Conservation (phyloP, 35 echinoderm and acorn worm species). For the Patiria miniata region DNA sequence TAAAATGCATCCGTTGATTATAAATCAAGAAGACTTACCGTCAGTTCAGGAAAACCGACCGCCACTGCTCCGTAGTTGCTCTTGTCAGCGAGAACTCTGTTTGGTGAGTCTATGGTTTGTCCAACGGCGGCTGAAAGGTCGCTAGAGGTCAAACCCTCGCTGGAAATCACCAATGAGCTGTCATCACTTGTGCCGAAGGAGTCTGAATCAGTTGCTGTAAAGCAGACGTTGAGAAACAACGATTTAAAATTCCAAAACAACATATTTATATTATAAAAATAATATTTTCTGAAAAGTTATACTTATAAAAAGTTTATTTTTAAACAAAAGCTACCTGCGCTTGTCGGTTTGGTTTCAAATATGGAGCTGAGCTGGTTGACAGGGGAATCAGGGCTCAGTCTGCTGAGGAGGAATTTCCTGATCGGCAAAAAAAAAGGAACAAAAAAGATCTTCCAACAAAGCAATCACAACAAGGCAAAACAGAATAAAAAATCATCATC, state of each 20-base stretch:
- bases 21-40: slow-evolving; percentile 38
- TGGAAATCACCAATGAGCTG: slow-evolving; percentile 32
- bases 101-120: slow-evolving; percentile 82
- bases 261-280: too few relatives aligned
- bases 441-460: too few relatives aligned
- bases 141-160: slow-evolving; percentile 42
- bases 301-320: too few relatives aligned
- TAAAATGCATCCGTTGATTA: too few relatives aligned
- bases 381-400: slow-evolving; percentile 50
- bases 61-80: slow-evolving; percentile 63
- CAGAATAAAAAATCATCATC: background rate
- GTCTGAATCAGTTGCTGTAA: slow-evolving; percentile 5
- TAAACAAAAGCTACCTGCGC: slow-evolving; percentile 24
- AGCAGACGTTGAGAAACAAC: too few relatives aligned
- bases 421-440: slow-evolving; percentile 9
- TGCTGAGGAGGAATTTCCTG: slow-evolving; percentile 68
- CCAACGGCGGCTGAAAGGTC: slow-evolving; percentile 52
- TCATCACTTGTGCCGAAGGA: background rate
- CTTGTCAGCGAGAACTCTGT: slow-evolving; percentile 69
- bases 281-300: background rate
- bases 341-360: slow-evolving; percentile 43
- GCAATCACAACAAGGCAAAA: background rate
- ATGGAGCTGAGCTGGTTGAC: slow-evolving; percentile 69
- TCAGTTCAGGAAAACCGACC: slow-evolving; percentile 85
- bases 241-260: too few relatives aligned